phyloP scores from a whole-genome alignment of 2,888 invertebrate genomes.

The Tetheella fluctuosa region DNA sequence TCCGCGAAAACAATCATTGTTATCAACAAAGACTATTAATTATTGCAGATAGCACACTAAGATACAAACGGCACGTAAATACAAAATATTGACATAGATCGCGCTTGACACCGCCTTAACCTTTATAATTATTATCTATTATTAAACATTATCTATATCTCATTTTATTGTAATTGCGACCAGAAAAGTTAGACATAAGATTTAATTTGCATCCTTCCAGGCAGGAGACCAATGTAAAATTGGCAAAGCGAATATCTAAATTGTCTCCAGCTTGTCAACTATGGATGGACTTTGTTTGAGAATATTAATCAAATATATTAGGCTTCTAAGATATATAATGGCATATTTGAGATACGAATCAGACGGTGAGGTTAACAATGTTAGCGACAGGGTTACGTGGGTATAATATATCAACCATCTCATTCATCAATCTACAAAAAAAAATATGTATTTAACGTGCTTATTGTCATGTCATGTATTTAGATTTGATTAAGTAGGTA shows the following conservation, averaged over 20 bases:
- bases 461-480: too few species aligned
- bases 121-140: conserved; percentile 67
- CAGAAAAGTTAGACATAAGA: neutral
- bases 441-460: too few species aligned
- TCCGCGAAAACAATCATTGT: conserved; percentile 57
- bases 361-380: neutral
- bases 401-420: neutral
- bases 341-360: neutral
- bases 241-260: conserved; percentile 6
- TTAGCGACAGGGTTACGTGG: too few species aligned
- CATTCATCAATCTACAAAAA: too few species aligned
- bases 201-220: neutral
- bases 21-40: conserved; percentile 57
- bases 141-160: conserved; percentile 63
- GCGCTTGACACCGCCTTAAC: conserved; percentile 75
- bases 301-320: neutral
- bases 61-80: conserved; percentile 50
- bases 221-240: neutral
- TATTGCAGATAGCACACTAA: conserved; percentile 25
- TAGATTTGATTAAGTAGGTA: too few species aligned
- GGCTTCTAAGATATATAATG: neutral
- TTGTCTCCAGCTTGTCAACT: neutral
- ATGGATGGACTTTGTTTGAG: neutral
- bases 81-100: conserved; percentile 80
- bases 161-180: conserved; percentile 11